Evolutionary conservation across 2,888 invertebrate genomes (phyloP).

Genomic region (Liopterus haemorrhoidalis): DNA sequence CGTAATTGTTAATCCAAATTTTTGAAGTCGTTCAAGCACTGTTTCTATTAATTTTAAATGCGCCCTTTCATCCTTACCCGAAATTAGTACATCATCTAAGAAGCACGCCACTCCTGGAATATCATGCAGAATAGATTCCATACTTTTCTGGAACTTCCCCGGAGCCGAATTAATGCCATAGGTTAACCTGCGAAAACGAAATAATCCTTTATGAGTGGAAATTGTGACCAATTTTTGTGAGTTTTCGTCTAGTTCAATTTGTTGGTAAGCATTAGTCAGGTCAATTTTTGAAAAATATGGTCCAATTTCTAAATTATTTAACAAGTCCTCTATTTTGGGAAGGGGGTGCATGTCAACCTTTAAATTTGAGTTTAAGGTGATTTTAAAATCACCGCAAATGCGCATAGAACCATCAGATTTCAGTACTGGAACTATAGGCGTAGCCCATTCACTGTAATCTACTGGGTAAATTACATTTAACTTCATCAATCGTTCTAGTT

Average conservation of each 20-base stretch:
- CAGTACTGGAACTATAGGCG: slow-evolving; percentile 26
- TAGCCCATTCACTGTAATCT: slow-evolving; percentile 29
- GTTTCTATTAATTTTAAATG: no score
- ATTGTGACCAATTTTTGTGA: slow-evolving; percentile 9
- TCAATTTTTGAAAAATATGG: slow-evolving; percentile 24
- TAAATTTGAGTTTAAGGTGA: slow-evolving; percentile 23
- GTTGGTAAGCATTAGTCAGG: slow-evolving; percentile 22
- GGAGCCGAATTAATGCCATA: slow-evolving; percentile 19
- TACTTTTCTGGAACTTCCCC: slow-evolving; percentile 17
- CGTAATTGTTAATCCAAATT: no score
- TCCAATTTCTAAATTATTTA: slow-evolving; percentile 17
- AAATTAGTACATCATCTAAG: slow-evolving; percentile 7
- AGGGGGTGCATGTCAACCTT: slow-evolving; percentile 18
- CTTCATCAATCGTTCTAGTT: no score
- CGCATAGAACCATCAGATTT: slow-evolving; percentile 25
- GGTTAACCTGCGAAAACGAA: slow-evolving; percentile 15
- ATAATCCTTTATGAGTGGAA: slow-evolving; percentile 14
- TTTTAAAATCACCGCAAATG: slow-evolving; percentile 29
- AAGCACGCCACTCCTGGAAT: slow-evolving; percentile 5
- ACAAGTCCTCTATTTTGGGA: slow-evolving; percentile 13
- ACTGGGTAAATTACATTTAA: no score
- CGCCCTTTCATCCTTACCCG: no score
- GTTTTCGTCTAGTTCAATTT: slow-evolving; percentile 18
- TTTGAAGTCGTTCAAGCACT: no score
- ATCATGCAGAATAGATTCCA: slow-evolving; percentile 17